Percentiles rank a stretch among this genome's conserved stretches.
Conservation (phyloP, 2,888 invertebrate genomes). For the Drosophila anomalata region DNA sequence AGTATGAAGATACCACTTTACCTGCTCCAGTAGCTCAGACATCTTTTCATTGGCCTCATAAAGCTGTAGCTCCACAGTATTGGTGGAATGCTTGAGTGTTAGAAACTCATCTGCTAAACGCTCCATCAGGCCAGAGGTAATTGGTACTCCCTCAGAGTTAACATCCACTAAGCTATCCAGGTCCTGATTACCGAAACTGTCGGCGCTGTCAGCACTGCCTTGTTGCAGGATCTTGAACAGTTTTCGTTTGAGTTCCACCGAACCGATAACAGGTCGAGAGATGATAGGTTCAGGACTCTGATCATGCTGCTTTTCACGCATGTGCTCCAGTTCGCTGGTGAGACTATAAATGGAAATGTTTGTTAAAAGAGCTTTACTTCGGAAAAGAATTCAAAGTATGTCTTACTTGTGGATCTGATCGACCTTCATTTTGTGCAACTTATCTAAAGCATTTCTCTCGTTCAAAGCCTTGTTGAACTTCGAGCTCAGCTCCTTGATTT, state of each 20-base stretch:
- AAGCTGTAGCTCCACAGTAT: slow-evolving; percentile 81
- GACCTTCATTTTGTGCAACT: slow-evolving; percentile 81
- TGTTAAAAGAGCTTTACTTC: neutral
- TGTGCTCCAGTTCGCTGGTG: slow-evolving; percentile 65
- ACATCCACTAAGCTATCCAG: slow-evolving; percentile 82
- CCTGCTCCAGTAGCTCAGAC: slow-evolving; percentile 83
- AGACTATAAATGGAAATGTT: slow-evolving; percentile 43
- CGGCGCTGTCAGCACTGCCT: slow-evolving; percentile 63
- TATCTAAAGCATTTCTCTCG: slow-evolving; percentile 81
- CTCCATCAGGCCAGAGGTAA: slow-evolving; percentile 81
- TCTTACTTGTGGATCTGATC: slow-evolving; percentile 79
- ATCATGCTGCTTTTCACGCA: slow-evolving; percentile 69
- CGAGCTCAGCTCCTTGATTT: slow-evolving; percentile 73
- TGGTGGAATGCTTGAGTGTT: slow-evolving; percentile 78
- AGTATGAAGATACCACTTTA: slow-evolving; percentile 47
- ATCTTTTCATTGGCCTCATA: slow-evolving; percentile 84
- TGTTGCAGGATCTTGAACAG: slow-evolving; percentile 81
- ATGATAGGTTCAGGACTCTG: slow-evolving; percentile 32
- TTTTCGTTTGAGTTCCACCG: slow-evolving; percentile 80
- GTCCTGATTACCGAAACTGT: slow-evolving; percentile 58
- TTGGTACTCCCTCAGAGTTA: slow-evolving; percentile 65
- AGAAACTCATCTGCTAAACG: slow-evolving; percentile 82
- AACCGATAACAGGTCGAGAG: slow-evolving; percentile 47
- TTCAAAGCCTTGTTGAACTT: slow-evolving; percentile 76
- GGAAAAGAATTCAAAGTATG: neutral